Conservation (phyloP, 2,888 invertebrate species). For the Oscheius sp. region DNA sequence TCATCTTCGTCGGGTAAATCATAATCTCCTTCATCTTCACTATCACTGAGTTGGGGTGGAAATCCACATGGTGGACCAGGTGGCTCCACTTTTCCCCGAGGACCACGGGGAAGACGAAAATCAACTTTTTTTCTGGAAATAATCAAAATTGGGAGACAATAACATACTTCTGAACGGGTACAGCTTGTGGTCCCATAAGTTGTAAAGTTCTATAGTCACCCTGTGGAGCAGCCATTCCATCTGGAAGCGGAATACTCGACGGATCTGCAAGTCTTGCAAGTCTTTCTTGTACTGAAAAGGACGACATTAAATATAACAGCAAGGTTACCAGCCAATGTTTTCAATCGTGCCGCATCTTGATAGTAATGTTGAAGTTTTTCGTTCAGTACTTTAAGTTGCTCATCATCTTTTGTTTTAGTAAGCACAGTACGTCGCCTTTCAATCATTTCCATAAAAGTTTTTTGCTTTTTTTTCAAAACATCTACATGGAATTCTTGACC, state of each 20-base stretch:
- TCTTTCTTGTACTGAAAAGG: constrained; percentile 50
- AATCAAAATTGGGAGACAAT: background rate
- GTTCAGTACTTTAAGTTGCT: constrained; percentile 43
- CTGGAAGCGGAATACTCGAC: background rate
- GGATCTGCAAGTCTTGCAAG: constrained; percentile 29
- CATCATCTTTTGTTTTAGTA: constrained; percentile 44
- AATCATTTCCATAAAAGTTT: constrained; percentile 40
- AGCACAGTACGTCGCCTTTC: constrained; percentile 38
- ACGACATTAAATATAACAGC: no score
- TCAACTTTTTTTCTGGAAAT: constrained; percentile 46
- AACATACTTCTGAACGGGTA: background rate
- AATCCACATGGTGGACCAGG: constrained; percentile 62
- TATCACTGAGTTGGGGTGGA: constrained; percentile 52
- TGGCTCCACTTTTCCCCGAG: constrained; percentile 35
- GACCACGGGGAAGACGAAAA: constrained; percentile 42
- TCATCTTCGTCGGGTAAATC: constrained; percentile 50
- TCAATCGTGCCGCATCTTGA: constrained; percentile 37
- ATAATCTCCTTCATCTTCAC: constrained; percentile 48
- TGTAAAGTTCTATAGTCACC: constrained; percentile 14
- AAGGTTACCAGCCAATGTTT: constrained; percentile 38
- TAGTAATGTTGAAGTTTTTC: constrained; percentile 44
- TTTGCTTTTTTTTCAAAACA: constrained; percentile 54
- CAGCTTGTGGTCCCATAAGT: constrained; percentile 28
- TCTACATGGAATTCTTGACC: constrained; percentile 49
- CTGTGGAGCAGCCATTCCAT: background rate